These are phyloP conservation scores for Agrypnia vestita DNA, from an alignment of 1,140 invertebrate species.

Conservation along the genomic window DNA sequence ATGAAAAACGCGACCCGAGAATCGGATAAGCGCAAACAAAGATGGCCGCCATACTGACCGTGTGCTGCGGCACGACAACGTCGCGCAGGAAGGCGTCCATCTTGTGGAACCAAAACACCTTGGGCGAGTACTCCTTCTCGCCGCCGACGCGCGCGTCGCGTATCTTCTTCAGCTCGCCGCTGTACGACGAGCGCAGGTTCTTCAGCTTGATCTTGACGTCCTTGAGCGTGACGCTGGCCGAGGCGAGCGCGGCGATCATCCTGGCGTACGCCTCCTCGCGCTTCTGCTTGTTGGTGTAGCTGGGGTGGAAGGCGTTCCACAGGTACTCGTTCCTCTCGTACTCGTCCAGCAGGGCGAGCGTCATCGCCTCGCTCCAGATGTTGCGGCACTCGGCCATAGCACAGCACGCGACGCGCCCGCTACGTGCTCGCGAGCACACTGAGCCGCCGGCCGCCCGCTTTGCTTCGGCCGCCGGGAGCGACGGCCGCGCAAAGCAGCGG, in stretches of 20 bases:
- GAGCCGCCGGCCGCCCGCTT: slow-evolving; percentile 2
- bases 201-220: slow-evolving; percentile 73
- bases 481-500: slow-evolving; percentile 32
- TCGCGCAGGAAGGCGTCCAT: slow-evolving; percentile 72
- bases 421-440: slow-evolving; percentile 13
- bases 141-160: slow-evolving; percentile 70
- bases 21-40: background rate
- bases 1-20: background rate
- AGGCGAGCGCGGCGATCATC: slow-evolving; percentile 69
- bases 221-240: slow-evolving; percentile 69
- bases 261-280: slow-evolving; percentile 70
- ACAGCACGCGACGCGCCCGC: background rate
- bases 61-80: slow-evolving; percentile 67
- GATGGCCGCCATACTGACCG: slow-evolving; percentile 11
- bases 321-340: slow-evolving; percentile 71
- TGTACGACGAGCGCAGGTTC: slow-evolving; percentile 71
- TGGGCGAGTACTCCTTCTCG: slow-evolving; percentile 71
- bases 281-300: slow-evolving; percentile 71
- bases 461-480: slow-evolving; percentile 1
- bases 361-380: slow-evolving; percentile 69
- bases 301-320: slow-evolving; percentile 70
- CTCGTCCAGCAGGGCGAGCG: slow-evolving; percentile 70
- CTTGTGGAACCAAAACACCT: slow-evolving; percentile 73
- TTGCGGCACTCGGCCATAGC: slow-evolving; percentile 21
- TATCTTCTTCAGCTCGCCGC: slow-evolving; percentile 72